These are phyloP conservation scores for Drosophila barbarae DNA, from an alignment of 2,888 invertebrate genomes.

Conservation along the genomic window DNA sequence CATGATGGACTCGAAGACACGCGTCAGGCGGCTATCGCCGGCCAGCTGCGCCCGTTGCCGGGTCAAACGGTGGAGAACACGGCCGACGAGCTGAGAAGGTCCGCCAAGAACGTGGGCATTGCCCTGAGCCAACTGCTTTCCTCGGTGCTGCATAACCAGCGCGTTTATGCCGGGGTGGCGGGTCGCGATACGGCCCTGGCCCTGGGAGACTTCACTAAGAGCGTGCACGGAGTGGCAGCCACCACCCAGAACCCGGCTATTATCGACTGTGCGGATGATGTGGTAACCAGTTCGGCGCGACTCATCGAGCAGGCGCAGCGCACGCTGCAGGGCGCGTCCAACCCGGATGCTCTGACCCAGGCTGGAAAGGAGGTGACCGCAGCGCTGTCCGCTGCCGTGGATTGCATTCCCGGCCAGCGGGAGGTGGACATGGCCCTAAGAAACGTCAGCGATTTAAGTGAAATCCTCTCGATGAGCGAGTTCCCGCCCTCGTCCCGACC, in stretches of 20 bases:
- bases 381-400: conserved; percentile 84
- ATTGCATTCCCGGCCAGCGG: conserved; percentile 94
- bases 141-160: conserved; percentile 90
- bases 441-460: conserved; percentile 88
- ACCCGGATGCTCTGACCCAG: conserved; percentile 82
- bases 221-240: conserved; percentile 89
- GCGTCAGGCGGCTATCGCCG: conserved; percentile 86
- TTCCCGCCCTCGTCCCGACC: conserved; percentile 88
- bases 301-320: conserved; percentile 91
- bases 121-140: conserved; percentile 92
- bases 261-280: conserved; percentile 87
- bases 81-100: conserved; percentile 80
- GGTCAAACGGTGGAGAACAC: conserved; percentile 87
- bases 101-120: conserved; percentile 88
- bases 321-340: conserved; percentile 77
- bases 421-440: conserved; percentile 95
- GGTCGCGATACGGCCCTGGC: conserved; percentile 90
- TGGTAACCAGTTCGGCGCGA: conserved; percentile 87
- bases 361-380: conserved; percentile 87
- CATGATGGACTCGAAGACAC: conserved; percentile 91
- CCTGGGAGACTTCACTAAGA: conserved; percentile 86
- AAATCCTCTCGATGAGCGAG: conserved; percentile 86
- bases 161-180: conserved; percentile 89
- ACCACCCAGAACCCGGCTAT: conserved; percentile 84
- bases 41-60: conserved; percentile 89